Evolutionary conservation across 2,797 vertebrate species (phyloP), one percentile per base, ranked within the genome.

Genomic region (Tangara arthus): DNA sequence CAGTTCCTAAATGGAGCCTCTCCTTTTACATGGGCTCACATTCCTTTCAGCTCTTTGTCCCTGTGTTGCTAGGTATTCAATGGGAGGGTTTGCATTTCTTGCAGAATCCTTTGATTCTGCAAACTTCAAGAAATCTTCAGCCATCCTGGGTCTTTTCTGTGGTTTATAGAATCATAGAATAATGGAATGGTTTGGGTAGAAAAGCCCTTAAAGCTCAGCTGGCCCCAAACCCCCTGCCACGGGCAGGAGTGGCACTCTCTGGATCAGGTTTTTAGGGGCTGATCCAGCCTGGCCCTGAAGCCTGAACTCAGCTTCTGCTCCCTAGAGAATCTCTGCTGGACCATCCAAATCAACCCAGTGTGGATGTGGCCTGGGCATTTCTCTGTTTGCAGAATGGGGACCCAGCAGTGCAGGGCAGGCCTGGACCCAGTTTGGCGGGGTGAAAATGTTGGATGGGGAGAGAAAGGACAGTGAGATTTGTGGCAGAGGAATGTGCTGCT

Each of bases 1-100:
- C 71, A 82, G 41, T 73, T 86, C 69, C 65, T 79, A 90, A 93
- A 71, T 30, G 63, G 47, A 46, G 24, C 34, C 65, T 93, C 76
- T 87, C 65, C 47, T 91, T 88, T 88, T 22, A 23, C 50, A 35
- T 3, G 44, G 46, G 53, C 52, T 90, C 79, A 60, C 32, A 15
- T 60, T 86, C 69, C 50, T 71, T 69, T 65, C 71, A 75, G 46
- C 11, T 87, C 52, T 84, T 53, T 90, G 73, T 84, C 66, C 6
- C 6, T n/a, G 66, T 60, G 72, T 78, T 78, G 37, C n/a, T 70
- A 26, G 46, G 56, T 87, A 11, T 81, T 86, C 73, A 44, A 28
- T 20, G 30, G 26, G 35, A 60, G 52, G 13, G 50, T 17, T 28
- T 88, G 47, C 42, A 46, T 86, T 71, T 85, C 59, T 49, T 42